Conservation (phyloP, 2,888 invertebrate genomes). For the Troglohyphantes excavatus region DNA sequence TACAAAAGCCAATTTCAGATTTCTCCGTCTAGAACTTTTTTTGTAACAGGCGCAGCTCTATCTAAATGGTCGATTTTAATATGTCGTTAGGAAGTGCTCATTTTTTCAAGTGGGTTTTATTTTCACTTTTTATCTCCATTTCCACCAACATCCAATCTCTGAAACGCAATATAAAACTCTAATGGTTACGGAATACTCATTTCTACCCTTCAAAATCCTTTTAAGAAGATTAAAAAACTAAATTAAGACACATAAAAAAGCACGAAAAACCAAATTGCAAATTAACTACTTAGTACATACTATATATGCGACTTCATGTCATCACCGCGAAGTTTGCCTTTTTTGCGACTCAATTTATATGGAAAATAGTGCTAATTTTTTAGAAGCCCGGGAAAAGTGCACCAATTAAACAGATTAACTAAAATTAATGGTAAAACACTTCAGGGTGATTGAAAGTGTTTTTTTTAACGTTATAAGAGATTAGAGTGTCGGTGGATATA, state of each 20-base stretch:
- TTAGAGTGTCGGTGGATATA: background rate
- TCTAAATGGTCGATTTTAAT: conserved; percentile 22
- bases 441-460: conserved; percentile 1
- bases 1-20: background rate
- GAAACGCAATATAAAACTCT: conserved; percentile 11
- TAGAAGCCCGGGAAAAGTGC: background rate
- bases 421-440: background rate
- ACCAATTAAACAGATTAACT: conserved; percentile 38
- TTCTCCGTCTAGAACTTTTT: background rate
- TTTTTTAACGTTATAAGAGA: background rate
- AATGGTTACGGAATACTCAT: conserved; percentile 5
- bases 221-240: conserved; percentile 39
- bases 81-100: background rate
- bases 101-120: background rate
- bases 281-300: conserved; percentile 19
- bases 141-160: background rate
- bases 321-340: background rate
- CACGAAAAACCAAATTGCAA: conserved; percentile 2
- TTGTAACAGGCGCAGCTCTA: background rate
- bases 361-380: conserved; percentile 21
- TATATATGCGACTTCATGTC: conserved; percentile 17
- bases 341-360: background rate
- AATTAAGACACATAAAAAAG: background rate
- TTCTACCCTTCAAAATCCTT: conserved; percentile 11
- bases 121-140: background rate